phyloP scores from a whole-genome alignment of 2,888 invertebrate genomes.

The Iselma pallidipennis region DNA sequence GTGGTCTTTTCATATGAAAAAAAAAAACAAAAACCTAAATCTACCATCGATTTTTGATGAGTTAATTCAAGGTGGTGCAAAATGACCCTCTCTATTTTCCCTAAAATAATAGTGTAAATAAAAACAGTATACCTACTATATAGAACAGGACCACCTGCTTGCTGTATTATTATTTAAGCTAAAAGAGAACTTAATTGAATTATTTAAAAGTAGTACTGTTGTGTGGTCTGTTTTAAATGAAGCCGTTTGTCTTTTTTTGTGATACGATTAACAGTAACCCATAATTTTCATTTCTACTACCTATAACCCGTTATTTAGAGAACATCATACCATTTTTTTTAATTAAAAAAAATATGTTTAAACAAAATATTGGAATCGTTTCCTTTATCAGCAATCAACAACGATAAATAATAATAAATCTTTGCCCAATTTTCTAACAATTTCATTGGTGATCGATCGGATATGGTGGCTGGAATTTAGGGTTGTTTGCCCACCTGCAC shows the following conservation, averaged over 20 bases:
- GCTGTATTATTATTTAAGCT: slow-evolving; percentile 5
- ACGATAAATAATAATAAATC: too few relatives aligned
- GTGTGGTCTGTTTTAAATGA: slow-evolving; percentile 6
- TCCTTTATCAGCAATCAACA: too few relatives aligned
- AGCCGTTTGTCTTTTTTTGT: neutral
- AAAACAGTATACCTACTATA: slow-evolving; percentile 21
- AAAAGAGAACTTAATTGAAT: slow-evolving; percentile 36
- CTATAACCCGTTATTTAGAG: neutral
- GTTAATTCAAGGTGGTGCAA: slow-evolving; percentile 39
- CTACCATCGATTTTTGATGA: slow-evolving; percentile 32
- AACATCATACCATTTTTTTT: too few relatives aligned
- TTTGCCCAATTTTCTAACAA: too few relatives aligned
- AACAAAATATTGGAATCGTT: too few relatives aligned
- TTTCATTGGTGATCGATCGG: too few relatives aligned
- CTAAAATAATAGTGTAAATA: slow-evolving; percentile 39
- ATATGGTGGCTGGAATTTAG: too few relatives aligned
- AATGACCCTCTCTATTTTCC: slow-evolving; percentile 39
- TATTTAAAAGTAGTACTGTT: slow-evolving; percentile 32
- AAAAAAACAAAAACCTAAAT: neutral
- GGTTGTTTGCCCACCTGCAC: too few relatives aligned
- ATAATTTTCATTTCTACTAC: neutral
- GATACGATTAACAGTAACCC: neutral
- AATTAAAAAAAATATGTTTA: neutral
- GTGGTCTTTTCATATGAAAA: slow-evolving; percentile 12
- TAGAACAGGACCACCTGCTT: slow-evolving; percentile 37